Conservation (phyloP, 2,888 invertebrate species). For the Conistra vaccinii region DNA sequence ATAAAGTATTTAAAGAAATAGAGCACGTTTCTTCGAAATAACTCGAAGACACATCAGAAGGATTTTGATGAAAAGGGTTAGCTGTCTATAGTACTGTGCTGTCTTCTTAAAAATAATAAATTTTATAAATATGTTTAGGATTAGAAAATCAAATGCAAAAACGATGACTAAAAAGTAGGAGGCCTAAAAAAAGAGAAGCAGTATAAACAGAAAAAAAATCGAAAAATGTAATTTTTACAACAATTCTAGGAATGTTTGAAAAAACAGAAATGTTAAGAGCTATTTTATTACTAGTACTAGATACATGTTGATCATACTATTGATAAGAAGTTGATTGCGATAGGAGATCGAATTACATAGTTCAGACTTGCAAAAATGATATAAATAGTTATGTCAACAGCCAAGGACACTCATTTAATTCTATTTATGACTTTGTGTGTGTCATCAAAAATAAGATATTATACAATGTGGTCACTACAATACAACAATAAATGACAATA, state of each 20-base stretch:
- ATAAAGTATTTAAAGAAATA: no score
- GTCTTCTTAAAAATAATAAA: no score
- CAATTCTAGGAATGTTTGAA: neutral
- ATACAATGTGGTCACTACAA: no score
- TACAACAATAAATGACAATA: no score
- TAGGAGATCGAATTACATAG: conserved; percentile 8
- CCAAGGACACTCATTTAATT: neutral
- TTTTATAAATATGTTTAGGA: no score
- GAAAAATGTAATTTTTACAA: conserved; percentile 18
- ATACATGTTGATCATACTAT: neutral
- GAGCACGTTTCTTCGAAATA: neutral
- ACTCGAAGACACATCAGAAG: neutral
- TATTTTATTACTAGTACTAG: conserved; percentile 28
- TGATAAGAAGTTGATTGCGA: conserved; percentile 7
- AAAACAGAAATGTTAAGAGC: conserved; percentile 4
- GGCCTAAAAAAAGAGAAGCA: neutral
- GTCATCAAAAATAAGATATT: neutral
- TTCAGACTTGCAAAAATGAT: no score
- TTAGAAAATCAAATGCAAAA: neutral
- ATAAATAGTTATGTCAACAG: neutral
- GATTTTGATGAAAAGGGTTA: no score
- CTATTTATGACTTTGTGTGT: neutral
- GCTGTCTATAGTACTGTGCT: no score
- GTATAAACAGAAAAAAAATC: neutral
- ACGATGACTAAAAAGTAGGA: neutral